Percentiles rank a stretch among this genome's conserved stretches.
phyloP scores from a whole-genome alignment of 2,113 vertebrate species.

The Romanogobio albipinnatus region DNA sequence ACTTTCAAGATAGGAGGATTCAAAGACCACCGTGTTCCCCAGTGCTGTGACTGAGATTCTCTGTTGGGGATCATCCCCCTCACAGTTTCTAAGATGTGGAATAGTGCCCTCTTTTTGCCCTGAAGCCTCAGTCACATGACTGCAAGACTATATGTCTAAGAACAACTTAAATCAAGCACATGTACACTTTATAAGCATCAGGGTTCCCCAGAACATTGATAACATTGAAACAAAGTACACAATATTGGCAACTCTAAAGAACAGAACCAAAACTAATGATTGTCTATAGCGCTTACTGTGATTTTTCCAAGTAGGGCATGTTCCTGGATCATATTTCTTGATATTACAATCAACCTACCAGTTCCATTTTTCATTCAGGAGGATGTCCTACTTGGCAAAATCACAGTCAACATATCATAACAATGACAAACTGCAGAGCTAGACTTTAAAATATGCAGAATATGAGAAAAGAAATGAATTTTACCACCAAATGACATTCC shows the following conservation, averaged over 20 bases:
- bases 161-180: neutral
- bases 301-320: neutral
- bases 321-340: neutral
- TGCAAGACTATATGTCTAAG: neutral
- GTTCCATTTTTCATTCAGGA: neutral
- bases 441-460: neutral
- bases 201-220: neutral
- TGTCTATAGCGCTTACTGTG: neutral
- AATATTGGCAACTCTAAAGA: neutral
- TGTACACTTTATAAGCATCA: neutral
- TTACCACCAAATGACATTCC: neutral
- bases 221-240: neutral
- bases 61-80: neutral
- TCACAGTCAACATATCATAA: neutral
- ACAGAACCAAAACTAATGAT: neutral
- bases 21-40: constrained; percentile 25
- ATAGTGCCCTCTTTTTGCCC: constrained; percentile 19
- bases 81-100: neutral
- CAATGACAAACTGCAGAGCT: neutral
- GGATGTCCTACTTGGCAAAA: neutral
- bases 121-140: neutral
- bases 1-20: constrained; percentile 28
- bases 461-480: neutral
- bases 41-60: constrained; percentile 8
- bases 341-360: neutral